Evolutionary conservation across 2,797 vertebrate species (phyloP), one percentile per base, ranked within the genome.

Genomic region (Gastrophryne carolinensis): DNA sequence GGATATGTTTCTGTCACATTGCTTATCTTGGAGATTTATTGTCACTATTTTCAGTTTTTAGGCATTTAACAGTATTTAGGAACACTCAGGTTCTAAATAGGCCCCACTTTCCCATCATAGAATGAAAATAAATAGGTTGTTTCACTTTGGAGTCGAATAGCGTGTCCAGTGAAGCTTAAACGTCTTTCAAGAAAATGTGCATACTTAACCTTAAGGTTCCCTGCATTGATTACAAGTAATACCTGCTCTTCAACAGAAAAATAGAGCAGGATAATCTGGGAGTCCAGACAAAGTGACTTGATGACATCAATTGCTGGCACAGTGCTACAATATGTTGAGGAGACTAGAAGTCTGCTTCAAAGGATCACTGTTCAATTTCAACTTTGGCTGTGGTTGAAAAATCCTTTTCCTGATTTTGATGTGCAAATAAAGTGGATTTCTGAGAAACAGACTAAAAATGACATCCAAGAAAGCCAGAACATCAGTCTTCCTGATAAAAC

Each of bases 241-340:
- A 24, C 11, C 12, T 57, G 19, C 39, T 72, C 39, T 34, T 72
- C 41, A 44, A 47, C 39, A 29, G 2, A 50, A 29, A 32, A 70
- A 60, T 32, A 61, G 29, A 26, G 30, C 39, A 29, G 66, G 21
- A 69, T 47, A 50, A 72, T 61, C 26, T 56, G 34, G 57, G 24
- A 60, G 41, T 13, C 34, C 69, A 50, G 69, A 72, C 69, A 37
- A 58, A 53, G 71, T 23, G 57, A 17, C 32, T 24, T 53, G 50
- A 74, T 81, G 80, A 79, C 68, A 32, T 76, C 73, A 76, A 39
- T 75, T 75, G 29, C 80, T 79, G 76, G 80, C 64, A 52, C 52
- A 30, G 23, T 37, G 35, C 47, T 24, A 30, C 13, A 47, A 6
- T n/a, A 58, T 29, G 47, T 35, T 21, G 24, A 54, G 74, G 58